Base-by-base conservation (phyloP, 2,797 vertebrate genomes). In the Streptopelia turtur region DNA sequence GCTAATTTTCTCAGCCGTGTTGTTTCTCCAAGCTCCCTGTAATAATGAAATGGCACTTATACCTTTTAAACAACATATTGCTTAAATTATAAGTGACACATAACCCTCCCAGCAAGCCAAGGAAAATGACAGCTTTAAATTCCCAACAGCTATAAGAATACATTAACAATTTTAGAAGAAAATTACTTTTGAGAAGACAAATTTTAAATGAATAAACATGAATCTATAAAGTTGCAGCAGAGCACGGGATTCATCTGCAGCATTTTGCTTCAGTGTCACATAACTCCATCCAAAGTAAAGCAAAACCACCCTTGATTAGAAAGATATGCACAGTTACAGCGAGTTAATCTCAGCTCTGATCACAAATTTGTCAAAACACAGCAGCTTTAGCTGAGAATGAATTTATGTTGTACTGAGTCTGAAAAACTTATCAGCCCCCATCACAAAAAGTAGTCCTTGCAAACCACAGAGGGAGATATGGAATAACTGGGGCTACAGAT, bases 141-240 rank as follows among this genome's bases (percentile, higher is more conserved):
- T 94, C 84, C 61, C 82, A 88, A 64, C 69, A 79, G 89, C 80
- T 90, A 83, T 76, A 80, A 87, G 74, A 94, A 86, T 69, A 76
- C 25, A 93, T 94, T 76, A 94, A 81, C 20, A 79, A 86, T 68
- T 93, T 95, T 52, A 83, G 39, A 86, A 89, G 33, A 94, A 93
- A 94, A 95, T 79, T 3, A 72, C 76, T 91, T 93, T 53, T 84
- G 55, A 81, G 77, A 82, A 66, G 66, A 89, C 14, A 90, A 70
- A 83, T 91, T 97, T 87, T 78, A 93, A 88, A 93, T 88, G 15
- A 91, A 94, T 91, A 94, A 95, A 95, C 57, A 86, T 89, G 79
- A 89, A 88, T 92, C 82, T 65, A 45, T 50, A 78, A 83, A 30
- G 27, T 72, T 96, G 60, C 79, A 83, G 55, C 59, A 81, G 33